Evolutionary conservation across 2,113 vertebrate species (phyloP).

Genomic region (Malurus melanocephalus): DNA sequence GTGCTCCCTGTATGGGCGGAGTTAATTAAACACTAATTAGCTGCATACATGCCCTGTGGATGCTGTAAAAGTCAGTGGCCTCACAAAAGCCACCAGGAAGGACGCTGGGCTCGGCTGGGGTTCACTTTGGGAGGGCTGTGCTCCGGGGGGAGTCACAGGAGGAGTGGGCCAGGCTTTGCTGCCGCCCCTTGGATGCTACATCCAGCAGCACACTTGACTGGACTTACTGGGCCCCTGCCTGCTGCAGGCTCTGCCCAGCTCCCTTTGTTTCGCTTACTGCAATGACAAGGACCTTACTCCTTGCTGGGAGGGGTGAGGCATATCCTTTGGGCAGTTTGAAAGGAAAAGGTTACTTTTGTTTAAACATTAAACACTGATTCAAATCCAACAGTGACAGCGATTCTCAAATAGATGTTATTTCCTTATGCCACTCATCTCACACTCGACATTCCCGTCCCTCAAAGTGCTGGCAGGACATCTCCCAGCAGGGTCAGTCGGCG

Average conservation of each 20-base stretch:
- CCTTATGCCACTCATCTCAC: conserved; percentile 67
- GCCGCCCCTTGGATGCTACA: neutral
- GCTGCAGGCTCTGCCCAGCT: conserved; percentile 20
- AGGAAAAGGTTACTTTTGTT: conserved; percentile 57
- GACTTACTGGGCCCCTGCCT: conserved; percentile 1
- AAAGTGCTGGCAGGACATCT: conserved; percentile 38
- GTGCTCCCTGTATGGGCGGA: neutral
- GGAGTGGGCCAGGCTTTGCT: neutral
- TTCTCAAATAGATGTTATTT: conserved; percentile 26
- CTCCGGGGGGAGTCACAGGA: neutral
- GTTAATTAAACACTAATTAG: neutral
- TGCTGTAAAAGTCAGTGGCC: neutral
- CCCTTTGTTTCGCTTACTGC: neutral
- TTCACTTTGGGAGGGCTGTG: conserved; percentile 10
- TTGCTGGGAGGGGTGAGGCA: conserved; percentile 46
- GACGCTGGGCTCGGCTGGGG: neutral
- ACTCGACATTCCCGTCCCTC: conserved; percentile 60
- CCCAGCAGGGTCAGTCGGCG: conserved; percentile 58
- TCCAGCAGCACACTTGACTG: neutral
- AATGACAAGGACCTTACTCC: neutral
- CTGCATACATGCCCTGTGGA: neutral
- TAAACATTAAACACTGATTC: conserved; percentile 57
- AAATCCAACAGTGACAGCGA: conserved; percentile 54
- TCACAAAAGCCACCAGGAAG: neutral
- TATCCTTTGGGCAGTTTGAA: conserved; percentile 42